These are phyloP conservation scores for Corynorhinus townsendii DNA, from an alignment of 2,113 vertebrate genomes.

Conservation along the genomic window DNA sequence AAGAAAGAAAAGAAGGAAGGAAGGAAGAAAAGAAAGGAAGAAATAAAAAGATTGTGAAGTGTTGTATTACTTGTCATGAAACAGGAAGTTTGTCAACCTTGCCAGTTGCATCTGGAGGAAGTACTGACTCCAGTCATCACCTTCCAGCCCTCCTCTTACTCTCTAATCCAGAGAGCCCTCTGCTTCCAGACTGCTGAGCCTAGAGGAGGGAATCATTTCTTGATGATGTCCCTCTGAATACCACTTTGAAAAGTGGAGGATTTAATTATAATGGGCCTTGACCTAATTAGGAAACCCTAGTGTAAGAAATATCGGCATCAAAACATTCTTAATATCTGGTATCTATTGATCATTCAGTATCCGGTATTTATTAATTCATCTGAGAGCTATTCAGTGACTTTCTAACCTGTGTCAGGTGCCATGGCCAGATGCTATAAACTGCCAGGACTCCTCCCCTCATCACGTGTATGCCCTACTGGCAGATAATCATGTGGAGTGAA, in stretches of 20 bases:
- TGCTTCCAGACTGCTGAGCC: no score
- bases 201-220: rapidly evolving
- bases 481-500: not conserved
- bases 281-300: not conserved
- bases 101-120: not conserved
- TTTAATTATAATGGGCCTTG: not conserved
- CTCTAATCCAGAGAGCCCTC: not conserved
- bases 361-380: not conserved
- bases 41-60: rapidly evolving
- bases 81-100: not conserved
- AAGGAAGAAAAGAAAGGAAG: no score
- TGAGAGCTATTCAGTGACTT: not conserved
- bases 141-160: rapidly evolving
- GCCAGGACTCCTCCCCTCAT: not conserved
- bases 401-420: not conserved
- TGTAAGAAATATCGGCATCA: not conserved
- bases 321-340: not conserved
- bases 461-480: not conserved
- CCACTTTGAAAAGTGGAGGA: not conserved
- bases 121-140: rapidly evolving
- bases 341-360: not conserved
- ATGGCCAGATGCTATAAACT: not conserved
- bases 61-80: not conserved
- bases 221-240: rapidly evolving
- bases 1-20: no score